Evolutionary conservation across 2,888 invertebrate genomes (phyloP).

Genomic region (Lamellibrachia satsuma): DNA sequence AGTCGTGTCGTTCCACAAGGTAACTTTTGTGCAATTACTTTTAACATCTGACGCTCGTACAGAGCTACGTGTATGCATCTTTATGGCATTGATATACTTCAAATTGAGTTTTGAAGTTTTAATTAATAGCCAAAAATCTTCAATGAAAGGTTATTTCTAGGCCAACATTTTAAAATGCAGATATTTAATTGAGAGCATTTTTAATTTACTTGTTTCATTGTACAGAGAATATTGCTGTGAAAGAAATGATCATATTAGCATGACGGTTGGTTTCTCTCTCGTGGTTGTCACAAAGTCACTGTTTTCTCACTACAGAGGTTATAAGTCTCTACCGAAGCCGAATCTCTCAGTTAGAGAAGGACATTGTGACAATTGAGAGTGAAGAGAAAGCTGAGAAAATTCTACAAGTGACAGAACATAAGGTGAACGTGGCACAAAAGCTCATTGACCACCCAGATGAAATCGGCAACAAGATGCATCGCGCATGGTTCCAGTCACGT

Average conservation of each 20-base stretch:
- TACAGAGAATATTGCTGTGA: too few relatives aligned
- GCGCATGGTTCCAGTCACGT: conserved; percentile 85
- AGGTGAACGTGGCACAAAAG: conserved; percentile 77
- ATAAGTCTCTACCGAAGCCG: conserved; percentile 74
- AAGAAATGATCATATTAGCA: background rate
- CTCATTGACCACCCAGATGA: conserved; percentile 68
- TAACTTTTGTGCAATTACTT: conserved; percentile 43
- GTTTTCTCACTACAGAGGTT: conserved; percentile 73
- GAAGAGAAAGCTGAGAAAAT: conserved; percentile 83
- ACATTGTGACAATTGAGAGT: conserved; percentile 80
- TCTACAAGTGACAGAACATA: conserved; percentile 86
- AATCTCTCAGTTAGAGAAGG: conserved; percentile 77
- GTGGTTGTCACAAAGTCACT: background rate
- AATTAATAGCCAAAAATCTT: too few relatives aligned
- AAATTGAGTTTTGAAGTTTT: too few relatives aligned
- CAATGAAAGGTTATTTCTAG: too few relatives aligned
- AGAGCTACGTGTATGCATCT: too few relatives aligned
- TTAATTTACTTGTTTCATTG: too few relatives aligned
- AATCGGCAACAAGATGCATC: conserved; percentile 43
- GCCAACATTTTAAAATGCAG: too few relatives aligned
- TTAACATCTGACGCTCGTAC: background rate
- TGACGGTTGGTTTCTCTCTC: background rate
- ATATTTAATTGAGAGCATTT: too few relatives aligned
- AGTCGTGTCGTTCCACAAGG: conserved; percentile 83
- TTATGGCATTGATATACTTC: too few relatives aligned